Base-by-base conservation (phyloP, 2,797 vertebrate species). In the Babyrousa celebensis region DNA sequence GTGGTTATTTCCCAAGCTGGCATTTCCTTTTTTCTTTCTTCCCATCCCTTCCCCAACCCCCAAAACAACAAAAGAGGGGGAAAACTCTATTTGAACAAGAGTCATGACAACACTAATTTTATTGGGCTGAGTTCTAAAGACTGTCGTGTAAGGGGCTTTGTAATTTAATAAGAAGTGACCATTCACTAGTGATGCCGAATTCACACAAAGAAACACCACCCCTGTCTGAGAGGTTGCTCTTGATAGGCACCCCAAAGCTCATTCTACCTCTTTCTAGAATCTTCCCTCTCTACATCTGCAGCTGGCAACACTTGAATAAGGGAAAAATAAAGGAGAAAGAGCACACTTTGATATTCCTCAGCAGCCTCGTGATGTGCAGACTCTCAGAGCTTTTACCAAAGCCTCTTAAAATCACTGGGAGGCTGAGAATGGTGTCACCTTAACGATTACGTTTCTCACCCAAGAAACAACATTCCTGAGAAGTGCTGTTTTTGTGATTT, bases 1-100 rank as follows among this genome's bases (percentile, higher is more conserved):
- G 36, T 67, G 68, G n/a, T 65, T 89, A 70, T 93, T 96, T 85
- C 29, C 89, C 93, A 95, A 97, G 67, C 63, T 95, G 95, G 71
- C 36, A 84, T 72, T 89, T 93, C 74, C 27, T 72, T 96, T 29
- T 85, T 83, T 27, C 75, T 63, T 32, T 87, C 18, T 5, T 83
- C 58, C 36, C 23, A 78, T 40, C 58, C 25, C 21, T 32, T 48
- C 12, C 20, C 52, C 60, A 79, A 14, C 8, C 43, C 43, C 58
- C 12, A 82, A 91, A 95, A 83, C 12, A 95, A 75, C 72, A 95
- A 52, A 29, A 32, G 32, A 32, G 56, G n/a, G 29, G 27, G 71
- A 74, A 63, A n/a, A 48, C 43, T 21, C 16, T 87, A 8, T 27
- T 74, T 88, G 36, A 75, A 23, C 27, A 58, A 94, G 8, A 27